A percentile compares a stretch with the other conserved stretches of the same genome.
phyloP scores from a whole-genome alignment of 2,113 vertebrate species.

The Aix galericulata region DNA sequence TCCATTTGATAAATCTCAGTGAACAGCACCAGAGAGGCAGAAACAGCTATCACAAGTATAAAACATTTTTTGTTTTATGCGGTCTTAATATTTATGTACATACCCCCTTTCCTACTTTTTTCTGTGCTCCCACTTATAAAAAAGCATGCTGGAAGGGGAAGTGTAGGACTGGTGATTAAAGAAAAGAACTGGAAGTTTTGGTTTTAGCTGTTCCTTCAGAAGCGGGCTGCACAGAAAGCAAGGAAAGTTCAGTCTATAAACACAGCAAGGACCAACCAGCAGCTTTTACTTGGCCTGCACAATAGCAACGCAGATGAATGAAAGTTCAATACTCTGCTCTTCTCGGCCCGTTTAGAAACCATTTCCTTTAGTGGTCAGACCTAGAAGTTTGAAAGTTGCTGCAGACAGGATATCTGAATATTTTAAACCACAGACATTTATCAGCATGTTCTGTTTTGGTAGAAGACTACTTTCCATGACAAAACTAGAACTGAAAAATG shows the following conservation, averaged over 20 bases:
- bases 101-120: not conserved
- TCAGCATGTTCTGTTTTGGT: not conserved
- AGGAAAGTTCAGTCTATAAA: not conserved
- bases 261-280: not conserved
- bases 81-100: not conserved
- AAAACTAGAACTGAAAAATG: not conserved
- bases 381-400: not conserved
- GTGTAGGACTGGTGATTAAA: not conserved
- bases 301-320: not conserved
- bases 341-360: not conserved
- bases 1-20: not conserved
- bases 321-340: not conserved
- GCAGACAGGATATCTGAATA: not conserved
- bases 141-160: not conserved
- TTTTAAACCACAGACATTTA: not conserved
- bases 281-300: not conserved
- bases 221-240: not conserved
- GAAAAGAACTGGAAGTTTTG: not conserved
- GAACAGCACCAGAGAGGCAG: not conserved
- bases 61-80: not conserved
- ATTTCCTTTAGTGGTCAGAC: not conserved
- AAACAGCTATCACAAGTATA: not conserved
- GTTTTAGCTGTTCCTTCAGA: not conserved
- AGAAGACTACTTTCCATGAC: not conserved
- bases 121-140: not conserved